Base-by-base conservation (phyloP, 2,888 invertebrate genomes). In the Ophioninae sp. region DNA sequence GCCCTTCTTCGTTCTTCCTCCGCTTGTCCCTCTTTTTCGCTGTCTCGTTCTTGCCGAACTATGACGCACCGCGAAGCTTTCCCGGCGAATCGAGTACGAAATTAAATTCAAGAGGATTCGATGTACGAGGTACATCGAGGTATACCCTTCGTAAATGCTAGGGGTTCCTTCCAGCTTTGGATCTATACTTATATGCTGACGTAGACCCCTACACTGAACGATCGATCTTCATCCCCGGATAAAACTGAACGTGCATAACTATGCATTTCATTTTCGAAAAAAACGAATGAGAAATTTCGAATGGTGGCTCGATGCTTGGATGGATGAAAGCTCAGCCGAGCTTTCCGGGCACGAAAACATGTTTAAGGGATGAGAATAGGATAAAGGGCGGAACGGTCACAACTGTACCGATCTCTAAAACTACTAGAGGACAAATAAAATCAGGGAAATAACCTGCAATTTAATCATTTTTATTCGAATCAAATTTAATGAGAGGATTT, bases 51-150 rank as follows among this genome's bases (percentile, higher is more conserved):
- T 10, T 59, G 30, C 73, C 41, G 59, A 79, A 64, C 80, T 68
- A 74, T 74, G 72, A 78, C 81, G 81, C 78, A 70, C 75, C 67
- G 59, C 30, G 70, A 68, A 72, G 84, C 75, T 84, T 84, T 72
- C 75, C 62, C 64, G 72, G 81, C 39, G 81, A 81, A 81, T 81
- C 84, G 84, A 81, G 81, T 84, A 84, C 81, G 75, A 81, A 84
- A 84, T 84, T 84, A 81, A 79, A 84, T 84, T 84, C 84, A 70
- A 76, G 81, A 79, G 76, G 68, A 75, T 79, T 69, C 72, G 74
- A 67, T 62, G 57, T 70, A 70, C 81, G 70, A 61, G 67, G 61
- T 62, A 64, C 13, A 68, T 57, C 68, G 57, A 30, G 30, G 30
- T 17, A 44, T 44, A 50, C 50, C 50, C 50, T 50, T 41, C 17